Evolutionary conservation across 2,113 vertebrate species (phyloP).

Genomic region (Trematocara nigrifrons): DNA sequence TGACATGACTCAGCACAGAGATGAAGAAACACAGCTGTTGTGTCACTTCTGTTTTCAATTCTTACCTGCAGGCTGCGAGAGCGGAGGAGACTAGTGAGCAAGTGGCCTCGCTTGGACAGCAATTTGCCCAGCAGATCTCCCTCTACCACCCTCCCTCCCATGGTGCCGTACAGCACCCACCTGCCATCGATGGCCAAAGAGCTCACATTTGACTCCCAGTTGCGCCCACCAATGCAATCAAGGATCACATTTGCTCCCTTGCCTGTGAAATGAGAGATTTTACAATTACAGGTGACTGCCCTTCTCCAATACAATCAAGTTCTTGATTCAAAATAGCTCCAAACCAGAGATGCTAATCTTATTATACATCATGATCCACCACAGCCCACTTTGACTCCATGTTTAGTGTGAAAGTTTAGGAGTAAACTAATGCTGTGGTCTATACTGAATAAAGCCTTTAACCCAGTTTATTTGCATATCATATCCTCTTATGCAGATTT

Average conservation of each 20-base stretch:
- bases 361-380: background rate
- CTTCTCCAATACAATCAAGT: background rate
- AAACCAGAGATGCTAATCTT: background rate
- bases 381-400: background rate
- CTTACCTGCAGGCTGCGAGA: constrained; percentile 76
- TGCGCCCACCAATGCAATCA: constrained; percentile 77
- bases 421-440: fast-evolving
- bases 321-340: background rate
- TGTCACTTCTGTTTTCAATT: background rate
- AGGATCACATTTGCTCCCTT: constrained; percentile 81
- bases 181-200: constrained; percentile 76
- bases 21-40: background rate
- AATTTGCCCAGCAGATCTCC: constrained; percentile 79
- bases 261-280: constrained; percentile 53
- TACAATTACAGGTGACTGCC: background rate
- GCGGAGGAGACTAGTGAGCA: constrained; percentile 76
- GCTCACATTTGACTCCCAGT: constrained; percentile 81
- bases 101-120: constrained; percentile 77
- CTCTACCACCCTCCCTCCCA: constrained; percentile 70
- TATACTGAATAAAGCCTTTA: background rate
- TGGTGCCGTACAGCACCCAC: constrained; percentile 82
- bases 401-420: background rate
- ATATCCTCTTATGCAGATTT: background rate
- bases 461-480: background rate
- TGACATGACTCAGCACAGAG: background rate